Base-by-base conservation (phyloP, 2,888 invertebrate species). In the Notodromas monacha region DNA sequence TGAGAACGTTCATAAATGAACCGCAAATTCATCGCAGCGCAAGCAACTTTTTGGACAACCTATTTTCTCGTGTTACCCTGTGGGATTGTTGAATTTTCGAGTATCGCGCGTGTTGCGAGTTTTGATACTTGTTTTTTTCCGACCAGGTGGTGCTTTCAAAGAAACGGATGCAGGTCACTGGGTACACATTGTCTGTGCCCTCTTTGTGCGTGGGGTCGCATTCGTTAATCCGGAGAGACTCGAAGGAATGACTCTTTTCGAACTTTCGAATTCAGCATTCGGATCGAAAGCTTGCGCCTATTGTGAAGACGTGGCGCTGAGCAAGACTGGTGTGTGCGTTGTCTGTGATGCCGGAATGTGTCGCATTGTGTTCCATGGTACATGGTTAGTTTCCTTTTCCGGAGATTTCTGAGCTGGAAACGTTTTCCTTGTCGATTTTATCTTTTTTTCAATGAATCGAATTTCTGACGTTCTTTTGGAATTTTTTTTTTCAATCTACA, bases 301-400 rank as follows among this genome's bases (percentile, higher is more conserved):
- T 8, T 96, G 96, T 48, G 66, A 66, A 36, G 81, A 89, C 48
- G 62, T 68, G 3, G 57, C 74, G 26, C 68, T 69, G 42, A 68
- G 79, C 5, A 59, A 81, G 15, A 79, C 84, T 1, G 96, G 96
- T 2, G 77, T 99, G 10, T 77, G 79, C 45, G 77, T 92, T 32
- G 72, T 74, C 36, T 96, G 96, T 52, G 96, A 99, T 53, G 92
- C 92, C 6, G 96, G 92, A 14, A 70, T 96, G 63, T 96, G 96
- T 55, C 68, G 79, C 44, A 77, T 73, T 0, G 81, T 73, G 54
- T 89, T 92, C 49, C 96, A 96, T 49, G 86, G 86, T 26, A 89
- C 89, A 8, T 96, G 92, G 72, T 72, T 51, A 48, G 43, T 14
- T 13, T 28, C 14, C 10, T 14, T 30, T 21, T n/a, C 21, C 21